These are phyloP conservation scores for Chaetophractus vellerosus DNA, from an alignment of 2,797 vertebrate species.

Conservation along the genomic window DNA sequence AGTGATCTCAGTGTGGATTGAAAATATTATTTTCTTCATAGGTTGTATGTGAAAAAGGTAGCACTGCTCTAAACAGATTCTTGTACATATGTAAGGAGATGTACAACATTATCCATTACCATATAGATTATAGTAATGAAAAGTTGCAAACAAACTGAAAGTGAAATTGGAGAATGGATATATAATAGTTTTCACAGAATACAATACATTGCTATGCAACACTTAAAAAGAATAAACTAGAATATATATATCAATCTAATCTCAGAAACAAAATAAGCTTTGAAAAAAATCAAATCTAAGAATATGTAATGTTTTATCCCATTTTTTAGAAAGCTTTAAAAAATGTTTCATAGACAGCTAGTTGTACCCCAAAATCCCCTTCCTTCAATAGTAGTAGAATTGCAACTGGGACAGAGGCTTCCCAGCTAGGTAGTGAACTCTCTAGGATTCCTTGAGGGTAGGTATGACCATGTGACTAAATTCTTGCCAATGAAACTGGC, in stretches of 20 bases:
- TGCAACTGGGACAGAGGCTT: neutral
- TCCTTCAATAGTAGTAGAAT: neutral
- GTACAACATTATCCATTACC: neutral
- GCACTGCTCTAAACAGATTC: neutral
- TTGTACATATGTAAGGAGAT: neutral
- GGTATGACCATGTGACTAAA: neutral
- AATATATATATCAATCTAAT: neutral
- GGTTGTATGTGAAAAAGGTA: neutral
- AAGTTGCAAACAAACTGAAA: constrained; percentile 15
- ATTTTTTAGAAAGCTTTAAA: constrained; percentile 17
- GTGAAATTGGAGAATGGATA: neutral
- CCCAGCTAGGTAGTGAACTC: neutral
- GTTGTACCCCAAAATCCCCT: neutral
- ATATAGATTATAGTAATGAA: neutral
- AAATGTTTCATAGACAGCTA: neutral
- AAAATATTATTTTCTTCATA: neutral
- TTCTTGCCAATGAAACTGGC: neutral
- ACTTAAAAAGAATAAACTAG: constrained; percentile 8
- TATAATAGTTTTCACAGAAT: constrained; percentile 1
- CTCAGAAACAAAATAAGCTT: neutral
- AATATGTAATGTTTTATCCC: neutral
- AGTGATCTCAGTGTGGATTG: neutral
- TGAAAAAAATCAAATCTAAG: neutral
- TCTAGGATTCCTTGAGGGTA: neutral
- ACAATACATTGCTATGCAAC: neutral